These are phyloP conservation scores for Anarhynchus alexandrinus DNA, from an alignment of 2,113 vertebrate species.

Conservation along the genomic window DNA sequence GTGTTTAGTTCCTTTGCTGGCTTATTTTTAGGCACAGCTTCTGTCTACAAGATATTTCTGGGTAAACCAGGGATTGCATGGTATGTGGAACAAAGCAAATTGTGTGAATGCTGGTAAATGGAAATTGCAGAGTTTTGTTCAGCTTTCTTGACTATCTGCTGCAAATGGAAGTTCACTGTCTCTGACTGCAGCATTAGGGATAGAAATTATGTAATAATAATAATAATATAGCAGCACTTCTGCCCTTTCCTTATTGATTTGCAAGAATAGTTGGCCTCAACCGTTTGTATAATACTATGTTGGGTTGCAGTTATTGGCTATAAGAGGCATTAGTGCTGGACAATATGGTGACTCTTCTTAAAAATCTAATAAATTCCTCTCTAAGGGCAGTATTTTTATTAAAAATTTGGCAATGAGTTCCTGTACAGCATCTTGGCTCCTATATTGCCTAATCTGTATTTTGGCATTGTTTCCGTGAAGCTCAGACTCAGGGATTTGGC, in stretches of 20 bases:
- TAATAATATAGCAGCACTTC: not conserved
- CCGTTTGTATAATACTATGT: not conserved
- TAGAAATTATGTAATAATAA: not conserved
- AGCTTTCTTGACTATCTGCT: not conserved
- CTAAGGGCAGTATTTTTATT: not conserved
- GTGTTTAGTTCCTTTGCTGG: not conserved
- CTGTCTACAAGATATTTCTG: conserved; percentile 9
- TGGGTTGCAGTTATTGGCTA: not conserved
- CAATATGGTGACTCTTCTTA: not conserved
- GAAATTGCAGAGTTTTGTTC: not conserved
- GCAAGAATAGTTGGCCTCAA: not conserved
- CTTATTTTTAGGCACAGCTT: conserved; percentile 31
- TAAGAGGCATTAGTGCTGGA: not conserved
- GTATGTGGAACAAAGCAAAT: conserved; percentile 20
- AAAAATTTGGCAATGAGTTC: not conserved
- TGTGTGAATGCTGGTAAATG: not conserved
- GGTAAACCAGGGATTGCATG: not conserved
- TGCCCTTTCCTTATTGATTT: not conserved
- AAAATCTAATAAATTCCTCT: not conserved
- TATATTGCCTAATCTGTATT: not conserved
- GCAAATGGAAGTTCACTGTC: not conserved
- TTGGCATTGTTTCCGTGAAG: not conserved
- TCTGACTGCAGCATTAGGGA: not conserved
- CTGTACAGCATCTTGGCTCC: not conserved
- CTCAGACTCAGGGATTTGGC: not conserved